These are phyloP conservation scores for Montifringilla adamsi DNA, from an alignment of 2,113 vertebrate genomes.

Conservation along the genomic window DNA sequence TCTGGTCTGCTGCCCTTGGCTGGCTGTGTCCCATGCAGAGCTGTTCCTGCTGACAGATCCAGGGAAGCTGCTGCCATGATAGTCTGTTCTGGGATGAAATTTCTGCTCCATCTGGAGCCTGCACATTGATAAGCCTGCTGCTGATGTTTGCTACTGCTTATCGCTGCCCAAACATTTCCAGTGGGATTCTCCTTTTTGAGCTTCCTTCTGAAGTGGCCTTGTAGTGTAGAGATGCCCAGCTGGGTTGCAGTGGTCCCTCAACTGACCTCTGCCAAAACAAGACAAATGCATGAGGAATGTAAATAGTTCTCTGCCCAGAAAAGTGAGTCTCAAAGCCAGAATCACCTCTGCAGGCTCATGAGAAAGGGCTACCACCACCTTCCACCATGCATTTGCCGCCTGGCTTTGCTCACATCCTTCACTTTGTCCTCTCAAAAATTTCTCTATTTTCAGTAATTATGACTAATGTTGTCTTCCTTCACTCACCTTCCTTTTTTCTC, in stretches of 20 bases:
- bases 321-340: background rate
- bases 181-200: background rate
- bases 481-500: background rate
- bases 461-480: background rate
- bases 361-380: background rate
- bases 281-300: background rate
- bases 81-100: background rate
- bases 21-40: accelerated
- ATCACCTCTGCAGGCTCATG: accelerated
- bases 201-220: background rate
- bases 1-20: background rate
- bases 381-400: background rate
- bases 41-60: background rate
- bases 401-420: background rate
- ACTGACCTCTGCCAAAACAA: background rate
- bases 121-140: background rate
- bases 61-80: background rate
- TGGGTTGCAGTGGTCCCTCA: background rate
- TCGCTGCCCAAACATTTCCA: background rate
- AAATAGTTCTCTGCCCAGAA: background rate
- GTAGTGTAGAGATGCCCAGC: background rate
- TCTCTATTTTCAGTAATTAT: background rate
- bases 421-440: background rate
- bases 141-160: background rate
- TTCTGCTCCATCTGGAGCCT: background rate